Base-by-base conservation (phyloP, 2,888 invertebrate genomes). In the Mythimna pallens region DNA sequence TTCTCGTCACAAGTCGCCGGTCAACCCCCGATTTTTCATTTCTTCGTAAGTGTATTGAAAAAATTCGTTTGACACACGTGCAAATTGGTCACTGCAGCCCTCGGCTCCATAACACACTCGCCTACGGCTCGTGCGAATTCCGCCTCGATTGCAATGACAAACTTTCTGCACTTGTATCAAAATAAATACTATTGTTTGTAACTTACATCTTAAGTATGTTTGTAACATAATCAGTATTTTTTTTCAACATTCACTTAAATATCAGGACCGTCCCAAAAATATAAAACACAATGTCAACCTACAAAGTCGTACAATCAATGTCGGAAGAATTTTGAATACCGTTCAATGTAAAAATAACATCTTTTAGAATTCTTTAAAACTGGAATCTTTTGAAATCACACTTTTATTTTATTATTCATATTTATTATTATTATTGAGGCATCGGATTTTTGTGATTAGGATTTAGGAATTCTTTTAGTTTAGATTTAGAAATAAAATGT, bases 281-380 rank as follows among this genome's bases (percentile, higher is more conserved):
- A n/a, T 0, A 43, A n/a, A 65, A 59, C 12, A 36, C 25, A 54
- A 66, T 9, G 76, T 63, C 81, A 65, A 73, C 57, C 67, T 40
- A 80, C 62, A 50, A 36, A 43, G 47, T 40, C 67, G 64, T 77
- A 71, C 66, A 72, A 61, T 57, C 52, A 65, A 68, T 58, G 66
- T 52, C 71, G 65, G 64, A 67, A 71, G 67, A 75, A 71, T 82
- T 84, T 80, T 72, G 70, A 73, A 81, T 73, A 81, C 80, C 67
- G 65, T 75, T 80, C 74, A 59, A 20, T 25, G 65, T 61, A 67
- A 62, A 66, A 71, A 63, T 68, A 67, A 58, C n/a, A 63, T 59
- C 50, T 40, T 58, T 75, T 74, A 59, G 72, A 79, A 83, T 83
- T 79, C 84, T 73, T 69, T 62, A 73, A 82, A 83, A 81, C 83